phyloP scores from a whole-genome alignment of 2,113 vertebrate genomes.

The Zingel zingel region DNA sequence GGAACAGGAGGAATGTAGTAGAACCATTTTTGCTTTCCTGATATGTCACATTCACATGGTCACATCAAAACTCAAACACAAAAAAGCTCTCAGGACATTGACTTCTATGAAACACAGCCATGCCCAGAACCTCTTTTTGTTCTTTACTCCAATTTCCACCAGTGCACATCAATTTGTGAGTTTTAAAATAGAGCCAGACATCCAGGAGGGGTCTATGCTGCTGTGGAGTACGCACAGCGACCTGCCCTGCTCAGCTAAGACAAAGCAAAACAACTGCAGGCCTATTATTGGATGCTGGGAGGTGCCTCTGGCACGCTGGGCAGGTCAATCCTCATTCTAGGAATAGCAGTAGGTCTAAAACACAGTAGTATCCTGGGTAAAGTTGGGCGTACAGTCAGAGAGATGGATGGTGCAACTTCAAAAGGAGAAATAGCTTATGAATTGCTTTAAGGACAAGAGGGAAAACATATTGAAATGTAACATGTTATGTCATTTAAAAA shows the following conservation, averaged over 20 bases:
- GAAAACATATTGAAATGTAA: background rate
- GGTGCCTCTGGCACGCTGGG: constrained; percentile 46
- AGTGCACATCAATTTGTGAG: constrained; percentile 33
- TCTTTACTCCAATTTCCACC: constrained; percentile 32
- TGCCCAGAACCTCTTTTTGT: constrained; percentile 13
- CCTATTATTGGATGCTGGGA: constrained; percentile 62
- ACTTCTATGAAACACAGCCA: background rate
- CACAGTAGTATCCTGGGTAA: constrained; percentile 9
- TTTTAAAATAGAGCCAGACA: constrained; percentile 64
- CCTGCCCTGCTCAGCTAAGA: constrained; percentile 36
- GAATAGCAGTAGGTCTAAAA: constrained; percentile 54
- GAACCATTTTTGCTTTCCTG: background rate
- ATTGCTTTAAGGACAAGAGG: background rate
- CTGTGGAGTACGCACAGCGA: constrained; percentile 30
- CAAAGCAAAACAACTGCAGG: constrained; percentile 52
- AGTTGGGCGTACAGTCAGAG: constrained; percentile 4
- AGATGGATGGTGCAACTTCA: background rate
- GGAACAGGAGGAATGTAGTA: background rate
- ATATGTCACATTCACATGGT: background rate
- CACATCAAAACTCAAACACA: background rate
- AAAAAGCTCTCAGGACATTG: background rate
- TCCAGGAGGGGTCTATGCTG: constrained; percentile 40
- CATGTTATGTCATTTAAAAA: background rate
- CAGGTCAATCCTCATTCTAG: constrained; percentile 72
- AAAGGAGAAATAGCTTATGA: background rate